Percentiles rank a stretch among this genome's conserved stretches.
Conservation (phyloP, 2,888 invertebrate genomes). For the Lycaena phlaeas region DNA sequence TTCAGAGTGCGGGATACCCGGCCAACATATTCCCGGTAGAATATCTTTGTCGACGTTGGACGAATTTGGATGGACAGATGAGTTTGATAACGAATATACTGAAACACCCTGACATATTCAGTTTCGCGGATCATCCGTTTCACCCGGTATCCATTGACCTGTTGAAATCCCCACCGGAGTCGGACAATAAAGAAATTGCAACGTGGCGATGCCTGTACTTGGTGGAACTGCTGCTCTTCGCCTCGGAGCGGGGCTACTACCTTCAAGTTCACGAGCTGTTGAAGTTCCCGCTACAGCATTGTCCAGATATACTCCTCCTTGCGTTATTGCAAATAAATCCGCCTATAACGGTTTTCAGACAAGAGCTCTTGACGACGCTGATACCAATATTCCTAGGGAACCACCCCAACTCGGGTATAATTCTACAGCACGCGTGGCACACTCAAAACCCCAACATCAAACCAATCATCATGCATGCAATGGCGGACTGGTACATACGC, state of each 20-base stretch:
- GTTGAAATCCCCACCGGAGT: slow-evolving; percentile 94
- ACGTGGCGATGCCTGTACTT: slow-evolving; percentile 96
- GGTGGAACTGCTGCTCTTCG: slow-evolving; percentile 87
- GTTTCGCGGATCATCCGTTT: slow-evolving; percentile 93
- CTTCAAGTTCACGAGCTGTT: slow-evolving; percentile 89
- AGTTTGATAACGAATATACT: slow-evolving; percentile 89
- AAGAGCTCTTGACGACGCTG: slow-evolving; percentile 88
- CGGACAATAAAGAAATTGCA: slow-evolving; percentile 92
- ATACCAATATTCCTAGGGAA: slow-evolving; percentile 95
- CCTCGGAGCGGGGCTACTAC: slow-evolving; percentile 91
- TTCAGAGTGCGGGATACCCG: slow-evolving; percentile 82
- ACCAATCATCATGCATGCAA: slow-evolving; percentile 92
- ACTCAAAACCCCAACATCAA: slow-evolving; percentile 81
- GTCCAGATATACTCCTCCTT: slow-evolving; percentile 94
- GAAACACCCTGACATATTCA: slow-evolving; percentile 94
- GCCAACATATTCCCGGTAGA: slow-evolving; percentile 88
- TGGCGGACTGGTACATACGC: slow-evolving; percentile 97
- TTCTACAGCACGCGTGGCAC: slow-evolving; percentile 97
- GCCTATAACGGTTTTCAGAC: slow-evolving; percentile 83
- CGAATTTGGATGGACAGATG: slow-evolving; percentile 93
- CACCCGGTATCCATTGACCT: slow-evolving; percentile 90
- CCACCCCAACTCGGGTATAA: slow-evolving; percentile 97
- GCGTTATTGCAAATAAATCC: slow-evolving; percentile 90
- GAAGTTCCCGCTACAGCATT: slow-evolving; percentile 92
- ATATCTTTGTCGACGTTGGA: slow-evolving; percentile 92